These are phyloP conservation scores for Alexandromys oeconomus DNA, from an alignment of 2,797 vertebrate genomes.

Conservation along the genomic window DNA sequence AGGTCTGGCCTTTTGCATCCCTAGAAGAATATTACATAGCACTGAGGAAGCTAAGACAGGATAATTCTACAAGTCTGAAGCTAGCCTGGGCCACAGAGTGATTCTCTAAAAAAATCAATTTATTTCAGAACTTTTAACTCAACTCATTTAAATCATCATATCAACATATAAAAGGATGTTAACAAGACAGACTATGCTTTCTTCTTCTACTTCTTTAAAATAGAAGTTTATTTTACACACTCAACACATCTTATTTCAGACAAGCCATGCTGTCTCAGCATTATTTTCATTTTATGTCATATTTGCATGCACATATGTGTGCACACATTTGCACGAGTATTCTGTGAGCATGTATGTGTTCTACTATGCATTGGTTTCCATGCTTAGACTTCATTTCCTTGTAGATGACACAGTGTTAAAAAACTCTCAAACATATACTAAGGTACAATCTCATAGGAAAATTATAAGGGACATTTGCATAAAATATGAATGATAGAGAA, in stretches of 20 bases:
- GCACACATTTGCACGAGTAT: background rate
- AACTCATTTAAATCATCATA: conserved; percentile 14
- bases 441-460: background rate
- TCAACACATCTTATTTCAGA: background rate
- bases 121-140: conserved; percentile 10
- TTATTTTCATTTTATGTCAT: background rate
- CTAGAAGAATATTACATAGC: background rate
- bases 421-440: conserved; percentile 12
- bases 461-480: background rate
- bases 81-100: background rate
- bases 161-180: conserved; percentile 3
- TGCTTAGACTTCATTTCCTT: conserved; percentile 1
- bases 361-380: background rate
- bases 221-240: background rate
- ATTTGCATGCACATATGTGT: background rate
- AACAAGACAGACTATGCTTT: background rate
- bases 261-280: background rate
- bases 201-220: conserved; percentile 45
- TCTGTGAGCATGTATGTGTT: background rate
- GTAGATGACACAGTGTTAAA: background rate
- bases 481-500: background rate
- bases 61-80: background rate
- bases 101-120: background rate
- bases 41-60: background rate
- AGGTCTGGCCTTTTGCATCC: background rate